Evolutionary conservation across 1,140 invertebrate genomes (phyloP).

Genomic region (Platyscapa corneri): DNA sequence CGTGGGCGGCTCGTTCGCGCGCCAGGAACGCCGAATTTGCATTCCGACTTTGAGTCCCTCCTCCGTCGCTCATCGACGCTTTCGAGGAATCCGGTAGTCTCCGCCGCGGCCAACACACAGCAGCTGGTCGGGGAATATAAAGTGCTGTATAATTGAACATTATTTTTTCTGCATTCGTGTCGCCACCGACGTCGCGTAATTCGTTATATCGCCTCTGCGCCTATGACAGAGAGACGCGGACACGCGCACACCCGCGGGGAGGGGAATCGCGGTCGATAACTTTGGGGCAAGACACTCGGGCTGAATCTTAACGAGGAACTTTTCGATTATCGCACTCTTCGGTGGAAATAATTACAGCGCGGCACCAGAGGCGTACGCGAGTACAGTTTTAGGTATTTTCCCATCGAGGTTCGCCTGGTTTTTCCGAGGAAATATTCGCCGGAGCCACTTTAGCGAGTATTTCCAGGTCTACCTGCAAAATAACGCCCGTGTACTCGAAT

Average conservation of each 20-base stretch:
- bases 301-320: conserved; percentile 53
- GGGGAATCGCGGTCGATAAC: not conserved
- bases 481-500: too few relatives aligned
- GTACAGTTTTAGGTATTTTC: not conserved
- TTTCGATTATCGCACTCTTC: conserved; percentile 51
- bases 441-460: too few relatives aligned
- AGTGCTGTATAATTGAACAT: conserved; percentile 40
- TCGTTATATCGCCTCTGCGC: not conserved
- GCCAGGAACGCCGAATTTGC: conserved; percentile 44
- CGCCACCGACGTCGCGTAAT: conserved; percentile 22
- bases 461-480: too few relatives aligned
- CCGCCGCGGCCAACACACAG: not conserved
- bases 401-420: not conserved
- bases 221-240: not conserved
- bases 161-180: conserved; percentile 29
- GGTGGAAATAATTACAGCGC: conserved; percentile 50
- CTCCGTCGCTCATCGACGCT: conserved; percentile 24
- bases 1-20: conserved; percentile 14
- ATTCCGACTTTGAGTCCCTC: conserved; percentile 52
- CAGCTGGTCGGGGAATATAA: conserved; percentile 18
- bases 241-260: not conserved
- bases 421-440: not conserved
- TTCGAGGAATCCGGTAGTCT: conserved; percentile 19
- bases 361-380: not conserved
- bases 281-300: not conserved